Evolutionary conservation across 2,888 invertebrate genomes (phyloP).

Genomic region (Hypomecis punctinalis): DNA sequence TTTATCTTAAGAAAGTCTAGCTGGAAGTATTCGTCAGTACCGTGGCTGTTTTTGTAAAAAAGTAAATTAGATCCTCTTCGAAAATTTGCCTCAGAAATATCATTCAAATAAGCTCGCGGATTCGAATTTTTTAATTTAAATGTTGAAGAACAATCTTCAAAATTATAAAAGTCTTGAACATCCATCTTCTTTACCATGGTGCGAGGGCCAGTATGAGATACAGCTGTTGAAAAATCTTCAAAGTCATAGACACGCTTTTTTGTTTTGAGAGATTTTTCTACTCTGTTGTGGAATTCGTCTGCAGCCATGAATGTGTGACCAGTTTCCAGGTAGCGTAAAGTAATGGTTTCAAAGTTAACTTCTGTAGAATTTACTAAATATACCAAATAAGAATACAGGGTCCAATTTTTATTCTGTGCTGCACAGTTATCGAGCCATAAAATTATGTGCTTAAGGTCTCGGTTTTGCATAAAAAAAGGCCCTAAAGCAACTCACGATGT

Average conservation of each 20-base stretch:
- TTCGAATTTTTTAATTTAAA: constrained; percentile 38
- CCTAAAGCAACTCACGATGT: constrained; percentile 38
- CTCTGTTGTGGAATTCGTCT: constrained; percentile 44
- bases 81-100: constrained; percentile 11
- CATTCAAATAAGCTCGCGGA: constrained; percentile 30
- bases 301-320: constrained; percentile 55
- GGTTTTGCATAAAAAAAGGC: constrained; percentile 37
- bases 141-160: constrained; percentile 41
- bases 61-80: constrained; percentile 10
- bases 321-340: constrained; percentile 45
- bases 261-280: constrained; percentile 14
- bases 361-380: constrained; percentile 36
- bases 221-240: constrained; percentile 40
- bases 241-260: constrained; percentile 32
- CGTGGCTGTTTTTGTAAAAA: constrained; percentile 9
- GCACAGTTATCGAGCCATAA: constrained; percentile 42
- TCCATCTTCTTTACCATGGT: constrained; percentile 43
- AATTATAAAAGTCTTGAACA: constrained; percentile 40
- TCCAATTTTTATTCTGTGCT: constrained; percentile 25
- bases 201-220: constrained; percentile 39
- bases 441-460: constrained; percentile 33
- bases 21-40: constrained; percentile 12
- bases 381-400: constrained; percentile 41
- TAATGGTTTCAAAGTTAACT: constrained; percentile 41
- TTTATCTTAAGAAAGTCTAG: too few species aligned